Conservation (phyloP, 2,113 vertebrate genomes). For the Osmerus mordax region DNA sequence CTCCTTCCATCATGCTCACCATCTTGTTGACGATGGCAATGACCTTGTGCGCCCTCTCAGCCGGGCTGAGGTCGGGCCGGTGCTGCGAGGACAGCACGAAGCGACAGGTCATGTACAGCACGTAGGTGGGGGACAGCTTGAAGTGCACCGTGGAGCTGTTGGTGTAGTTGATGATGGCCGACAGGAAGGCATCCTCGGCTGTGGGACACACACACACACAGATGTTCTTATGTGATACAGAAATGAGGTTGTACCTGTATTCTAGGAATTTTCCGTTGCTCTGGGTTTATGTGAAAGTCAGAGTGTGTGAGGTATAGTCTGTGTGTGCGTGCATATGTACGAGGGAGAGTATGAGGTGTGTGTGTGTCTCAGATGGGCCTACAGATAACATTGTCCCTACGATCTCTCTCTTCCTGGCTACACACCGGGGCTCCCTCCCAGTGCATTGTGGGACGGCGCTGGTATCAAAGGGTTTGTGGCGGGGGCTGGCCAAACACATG, state of each 20-base stretch:
- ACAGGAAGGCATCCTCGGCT: conserved; percentile 97
- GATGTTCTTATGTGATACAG: background rate
- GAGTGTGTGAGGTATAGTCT: background rate
- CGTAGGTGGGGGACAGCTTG: conserved; percentile 93
- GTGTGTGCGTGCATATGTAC: background rate
- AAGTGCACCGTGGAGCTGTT: conserved; percentile 99
- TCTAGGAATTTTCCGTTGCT: background rate
- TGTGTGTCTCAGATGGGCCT: background rate
- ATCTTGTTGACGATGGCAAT: conserved; percentile 98
- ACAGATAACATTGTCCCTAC: conserved; percentile 22
- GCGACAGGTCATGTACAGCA: conserved; percentile 96
- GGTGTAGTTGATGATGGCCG: conserved; percentile 97
- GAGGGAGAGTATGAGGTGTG: no score
- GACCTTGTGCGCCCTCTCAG: conserved; percentile 93
- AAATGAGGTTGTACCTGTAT: background rate
- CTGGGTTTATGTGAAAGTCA: background rate
- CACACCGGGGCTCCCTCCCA: conserved; percentile 12
- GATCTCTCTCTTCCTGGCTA: conserved; percentile 4
- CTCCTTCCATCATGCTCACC: conserved; percentile 99
- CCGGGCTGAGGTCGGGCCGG: conserved; percentile 86
- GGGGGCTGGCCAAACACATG: conserved; percentile 19
- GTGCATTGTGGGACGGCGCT: conserved; percentile 39
- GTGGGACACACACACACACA: conserved; percentile 10
- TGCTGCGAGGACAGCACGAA: conserved; percentile 86
- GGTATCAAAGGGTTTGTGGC: no score